phyloP scores from a whole-genome alignment of 2,797 vertebrate genomes.

The Oreochromis grahami region DNA sequence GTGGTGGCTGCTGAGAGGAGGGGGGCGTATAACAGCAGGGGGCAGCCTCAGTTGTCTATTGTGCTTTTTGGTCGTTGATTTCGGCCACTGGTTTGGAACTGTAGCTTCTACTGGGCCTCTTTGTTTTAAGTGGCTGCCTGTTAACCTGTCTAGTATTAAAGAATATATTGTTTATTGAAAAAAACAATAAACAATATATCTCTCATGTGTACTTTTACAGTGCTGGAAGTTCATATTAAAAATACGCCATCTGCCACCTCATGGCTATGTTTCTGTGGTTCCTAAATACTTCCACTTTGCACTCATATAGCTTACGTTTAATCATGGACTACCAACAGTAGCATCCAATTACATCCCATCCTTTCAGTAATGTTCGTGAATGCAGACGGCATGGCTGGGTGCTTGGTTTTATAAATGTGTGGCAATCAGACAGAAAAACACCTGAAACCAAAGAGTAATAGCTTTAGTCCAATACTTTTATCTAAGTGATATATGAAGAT shows the following conservation, averaged over 20 bases:
- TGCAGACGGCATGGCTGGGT: not conserved
- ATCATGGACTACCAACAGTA: not conserved
- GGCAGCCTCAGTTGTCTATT: not conserved
- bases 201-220: not conserved
- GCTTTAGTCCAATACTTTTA: not conserved
- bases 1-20: not conserved
- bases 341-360: not conserved
- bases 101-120: no score
- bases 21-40: not conserved
- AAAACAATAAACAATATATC: not conserved
- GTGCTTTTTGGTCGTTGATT: not conserved
- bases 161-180: not conserved
- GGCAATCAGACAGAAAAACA: not conserved
- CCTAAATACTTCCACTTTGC: not conserved
- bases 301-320: not conserved
- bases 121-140: not conserved
- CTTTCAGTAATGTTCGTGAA: not conserved
- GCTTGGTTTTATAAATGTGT: not conserved
- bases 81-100: not conserved
- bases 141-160: not conserved
- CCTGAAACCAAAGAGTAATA: not conserved
- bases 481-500: not conserved
- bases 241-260: not conserved
- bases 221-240: not conserved
- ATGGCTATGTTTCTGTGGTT: not conserved